These are phyloP conservation scores for Eulemur coronatus DNA, from an alignment of 2,797 vertebrate species.

Conservation along the genomic window DNA sequence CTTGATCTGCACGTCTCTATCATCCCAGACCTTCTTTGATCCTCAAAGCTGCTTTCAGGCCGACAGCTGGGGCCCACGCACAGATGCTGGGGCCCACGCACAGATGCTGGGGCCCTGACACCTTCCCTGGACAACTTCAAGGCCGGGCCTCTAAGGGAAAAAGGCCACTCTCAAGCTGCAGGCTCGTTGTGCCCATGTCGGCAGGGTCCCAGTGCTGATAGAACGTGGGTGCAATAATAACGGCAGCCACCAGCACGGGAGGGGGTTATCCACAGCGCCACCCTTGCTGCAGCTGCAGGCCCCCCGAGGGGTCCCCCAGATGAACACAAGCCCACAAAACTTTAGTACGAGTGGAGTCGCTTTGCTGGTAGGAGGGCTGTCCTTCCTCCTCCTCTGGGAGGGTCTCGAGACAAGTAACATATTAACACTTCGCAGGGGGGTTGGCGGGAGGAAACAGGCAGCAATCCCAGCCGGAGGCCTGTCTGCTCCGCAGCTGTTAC, in stretches of 20 bases:
- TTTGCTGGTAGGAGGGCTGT: not conserved
- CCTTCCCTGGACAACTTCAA: not conserved
- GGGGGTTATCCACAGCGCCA: not conserved
- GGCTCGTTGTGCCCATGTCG: not conserved
- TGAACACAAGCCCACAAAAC: too few species aligned
- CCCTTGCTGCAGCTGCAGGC: not conserved
- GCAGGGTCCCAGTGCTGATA: not conserved
- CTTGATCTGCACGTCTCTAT: slow-evolving; percentile 40
- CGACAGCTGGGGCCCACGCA: not conserved
- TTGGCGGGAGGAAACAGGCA: not conserved
- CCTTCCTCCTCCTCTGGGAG: not conserved
- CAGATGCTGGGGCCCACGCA: slow-evolving; percentile 11
- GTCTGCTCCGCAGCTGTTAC: not conserved
- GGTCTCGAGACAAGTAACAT: not conserved
- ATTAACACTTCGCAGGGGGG: not conserved
- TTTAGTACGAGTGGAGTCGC: too few species aligned
- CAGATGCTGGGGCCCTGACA: slow-evolving; percentile 19
- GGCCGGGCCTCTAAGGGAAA: not conserved
- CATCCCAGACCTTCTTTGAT: slow-evolving; percentile 61
- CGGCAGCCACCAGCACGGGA: not conserved
- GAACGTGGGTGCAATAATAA: too few species aligned
- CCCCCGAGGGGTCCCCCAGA: not conserved
- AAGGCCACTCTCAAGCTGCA: not conserved
- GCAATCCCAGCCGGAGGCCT: not conserved
- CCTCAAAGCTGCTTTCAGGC: slow-evolving; percentile 62